Base-by-base conservation (phyloP, 2,888 invertebrate genomes). In the Poecilus cupreus region DNA sequence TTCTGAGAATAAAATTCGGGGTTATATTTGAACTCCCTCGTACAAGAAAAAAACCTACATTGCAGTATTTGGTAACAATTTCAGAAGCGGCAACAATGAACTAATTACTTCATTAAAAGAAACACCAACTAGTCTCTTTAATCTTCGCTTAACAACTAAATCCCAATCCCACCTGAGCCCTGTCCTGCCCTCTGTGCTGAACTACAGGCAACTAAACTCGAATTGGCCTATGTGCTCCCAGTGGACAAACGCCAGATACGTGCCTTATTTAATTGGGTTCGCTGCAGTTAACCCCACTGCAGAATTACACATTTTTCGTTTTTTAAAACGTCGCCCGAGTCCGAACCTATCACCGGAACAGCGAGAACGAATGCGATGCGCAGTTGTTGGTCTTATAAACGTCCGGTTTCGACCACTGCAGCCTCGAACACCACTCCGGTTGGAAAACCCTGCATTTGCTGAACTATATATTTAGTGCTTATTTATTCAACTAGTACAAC, bases 231-330 rank as follows among this genome's bases (percentile, higher is more conserved):
- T 60, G 60, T 60, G 60, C 13, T 60, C 60, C 24, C 60, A 10
- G 60, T 60, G 60, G 60, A 26, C 60, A 60, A 60, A 60, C 60
- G 60, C 60, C n/a, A 60, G 60, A 60, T 60, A 60, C 60, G 60
- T 60, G 60, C 60, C 60, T 60, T 60, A 60, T 60, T 60, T 60
- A 60, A 60, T 60, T 60, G 60, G 60, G 26, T 43, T 60, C 26
- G n/a, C 24, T 60, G 60, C 60, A 60, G 60, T 60, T 60, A 60
- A 60, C 60, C 60, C 60, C 60, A 24, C 6, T 60, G 60, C 60
- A 60, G 60, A 60, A 60, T 24, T 57, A 22, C 57, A 57, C 26
- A 26, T 13, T 26, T 24, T 60, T 60, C 13, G 60, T 60, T 60
- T 60, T 60, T 26, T 60, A 26, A 60, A 60, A 60, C n/a, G 60